Percentiles rank a stretch among this genome's conserved stretches.
Conservation (phyloP, 2,113 vertebrate species). For the Lampris incognitus region DNA sequence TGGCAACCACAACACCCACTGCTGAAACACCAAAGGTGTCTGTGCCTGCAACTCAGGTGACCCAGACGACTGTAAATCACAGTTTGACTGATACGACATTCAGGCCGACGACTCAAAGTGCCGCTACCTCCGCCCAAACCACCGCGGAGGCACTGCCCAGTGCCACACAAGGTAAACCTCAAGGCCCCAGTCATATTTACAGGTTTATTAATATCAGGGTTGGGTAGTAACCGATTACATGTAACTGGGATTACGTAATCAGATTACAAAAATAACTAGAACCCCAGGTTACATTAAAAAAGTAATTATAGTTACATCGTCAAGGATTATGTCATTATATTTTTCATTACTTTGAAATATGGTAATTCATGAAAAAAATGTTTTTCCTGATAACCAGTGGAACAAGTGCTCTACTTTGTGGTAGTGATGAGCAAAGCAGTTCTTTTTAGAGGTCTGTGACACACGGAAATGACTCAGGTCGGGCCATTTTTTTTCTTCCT, state of each 20-base stretch:
- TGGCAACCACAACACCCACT: constrained; percentile 6
- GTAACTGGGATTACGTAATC: too few species aligned
- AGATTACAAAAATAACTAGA: too few species aligned
- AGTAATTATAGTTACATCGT: background rate
- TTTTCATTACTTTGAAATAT: too few species aligned
- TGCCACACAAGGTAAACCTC: constrained; percentile 49
- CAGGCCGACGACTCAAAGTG: constrained; percentile 20
- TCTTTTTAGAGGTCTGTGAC: too few species aligned
- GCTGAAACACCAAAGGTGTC: constrained; percentile 11
- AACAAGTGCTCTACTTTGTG: too few species aligned
- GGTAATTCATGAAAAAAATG: too few species aligned
- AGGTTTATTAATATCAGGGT: background rate
- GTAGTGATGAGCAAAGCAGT: too few species aligned
- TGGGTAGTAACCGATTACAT: too few species aligned
- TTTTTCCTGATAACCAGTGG: too few species aligned
- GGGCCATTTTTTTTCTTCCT: too few species aligned
- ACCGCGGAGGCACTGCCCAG: constrained; percentile 2
- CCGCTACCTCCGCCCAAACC: constrained; percentile 26
- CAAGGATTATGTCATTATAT: background rate
- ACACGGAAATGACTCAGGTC: too few species aligned
- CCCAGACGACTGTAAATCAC: constrained; percentile 16
- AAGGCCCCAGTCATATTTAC: background rate
- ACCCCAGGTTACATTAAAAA: too few species aligned
- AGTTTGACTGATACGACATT: constrained; percentile 21
- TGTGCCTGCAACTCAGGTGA: constrained; percentile 1